Evolutionary conservation across 1,140 invertebrate genomes (phyloP).

Genomic region (Pogonus chalceus): DNA sequence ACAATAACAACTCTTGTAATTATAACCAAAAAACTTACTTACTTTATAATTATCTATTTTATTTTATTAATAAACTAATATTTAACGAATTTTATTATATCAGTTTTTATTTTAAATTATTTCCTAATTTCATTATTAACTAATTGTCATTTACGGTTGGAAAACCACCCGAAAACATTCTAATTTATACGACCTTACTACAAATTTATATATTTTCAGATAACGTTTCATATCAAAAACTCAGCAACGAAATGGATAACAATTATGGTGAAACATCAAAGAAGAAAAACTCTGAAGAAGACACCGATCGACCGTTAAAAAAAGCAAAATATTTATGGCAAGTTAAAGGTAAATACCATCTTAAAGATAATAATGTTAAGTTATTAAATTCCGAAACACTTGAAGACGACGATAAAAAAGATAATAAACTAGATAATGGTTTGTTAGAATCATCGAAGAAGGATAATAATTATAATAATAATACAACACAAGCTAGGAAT

Average conservation of each 20-base stretch:
- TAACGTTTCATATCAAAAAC: too few relatives aligned
- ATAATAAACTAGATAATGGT: slow-evolving; percentile 12
- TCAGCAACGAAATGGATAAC: too few relatives aligned
- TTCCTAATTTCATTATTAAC: too few relatives aligned
- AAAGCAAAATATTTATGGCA: slow-evolving; percentile 54
- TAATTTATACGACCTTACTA: too few relatives aligned
- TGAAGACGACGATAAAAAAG: slow-evolving; percentile 17
- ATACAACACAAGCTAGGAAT: slow-evolving; percentile 3
- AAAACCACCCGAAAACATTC: too few relatives aligned
- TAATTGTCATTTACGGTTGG: too few relatives aligned
- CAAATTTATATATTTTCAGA: too few relatives aligned
- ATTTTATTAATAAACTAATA: too few relatives aligned
- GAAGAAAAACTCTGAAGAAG: slow-evolving; percentile 13
- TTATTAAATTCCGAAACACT: slow-evolving; percentile 16
- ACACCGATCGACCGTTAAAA: slow-evolving; percentile 45
- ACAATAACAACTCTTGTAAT: not conserved
- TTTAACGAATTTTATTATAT: too few relatives aligned
- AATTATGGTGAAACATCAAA: not conserved
- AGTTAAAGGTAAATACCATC: slow-evolving; percentile 50
- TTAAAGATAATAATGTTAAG: slow-evolving; percentile 31
- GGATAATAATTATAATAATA: slow-evolving; percentile 2
- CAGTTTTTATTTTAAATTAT: too few relatives aligned
- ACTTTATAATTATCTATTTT: too few relatives aligned
- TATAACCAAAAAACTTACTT: too few relatives aligned
- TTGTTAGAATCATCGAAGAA: not conserved